Evolutionary conservation across 2,113 vertebrate species (phyloP).

Genomic region (Mionectes macconnelli): DNA sequence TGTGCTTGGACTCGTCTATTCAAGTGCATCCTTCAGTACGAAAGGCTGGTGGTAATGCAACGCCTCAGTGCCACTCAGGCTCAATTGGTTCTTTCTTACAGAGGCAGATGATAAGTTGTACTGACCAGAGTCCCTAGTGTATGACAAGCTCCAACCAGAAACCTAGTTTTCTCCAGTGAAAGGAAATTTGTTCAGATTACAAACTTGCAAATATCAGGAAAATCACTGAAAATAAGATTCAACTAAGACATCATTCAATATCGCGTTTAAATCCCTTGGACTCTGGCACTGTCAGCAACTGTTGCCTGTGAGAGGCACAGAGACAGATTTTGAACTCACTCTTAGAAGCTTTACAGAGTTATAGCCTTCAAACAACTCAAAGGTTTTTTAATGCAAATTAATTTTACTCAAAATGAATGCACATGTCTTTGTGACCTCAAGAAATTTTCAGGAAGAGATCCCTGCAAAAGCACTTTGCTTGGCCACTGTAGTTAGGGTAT

Average conservation of each 20-base stretch:
- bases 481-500: not conserved
- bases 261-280: not conserved
- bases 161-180: not conserved
- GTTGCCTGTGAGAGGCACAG: not conserved
- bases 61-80: not conserved
- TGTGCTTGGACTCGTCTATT: not conserved
- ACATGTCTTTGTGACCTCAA: accelerated
- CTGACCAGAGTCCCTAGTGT: not conserved
- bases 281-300: not conserved
- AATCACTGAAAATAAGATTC: not conserved
- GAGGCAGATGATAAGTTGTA: not conserved
- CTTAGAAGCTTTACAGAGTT: not conserved
- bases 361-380: not conserved
- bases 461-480: not conserved
- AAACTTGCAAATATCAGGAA: not conserved
- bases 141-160: not conserved
- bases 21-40: not conserved
- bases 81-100: not conserved
- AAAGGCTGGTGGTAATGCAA: not conserved
- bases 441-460: not conserved
- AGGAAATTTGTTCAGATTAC: not conserved
- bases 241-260: not conserved
- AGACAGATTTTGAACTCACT: not conserved
- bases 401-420: not conserved
- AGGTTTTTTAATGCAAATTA: not conserved